Conservation (phyloP, 2,888 invertebrate genomes). For the Chloroclysta siterata region DNA sequence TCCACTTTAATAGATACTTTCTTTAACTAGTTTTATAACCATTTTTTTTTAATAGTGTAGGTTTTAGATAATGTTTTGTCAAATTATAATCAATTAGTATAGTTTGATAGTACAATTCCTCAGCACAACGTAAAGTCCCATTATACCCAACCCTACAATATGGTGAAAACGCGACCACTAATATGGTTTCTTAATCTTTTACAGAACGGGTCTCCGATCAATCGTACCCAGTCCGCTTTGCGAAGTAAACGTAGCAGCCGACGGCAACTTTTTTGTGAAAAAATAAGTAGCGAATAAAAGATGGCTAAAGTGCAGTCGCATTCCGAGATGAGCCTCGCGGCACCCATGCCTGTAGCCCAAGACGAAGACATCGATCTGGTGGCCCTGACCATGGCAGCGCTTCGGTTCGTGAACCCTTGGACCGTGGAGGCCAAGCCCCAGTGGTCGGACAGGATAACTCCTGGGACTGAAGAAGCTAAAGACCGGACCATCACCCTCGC, state of each 20-base stretch:
- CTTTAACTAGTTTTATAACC: not conserved
- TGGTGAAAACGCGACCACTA: constrained; percentile 54
- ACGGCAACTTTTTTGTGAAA: constrained; percentile 30
- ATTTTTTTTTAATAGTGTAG: too few species aligned
- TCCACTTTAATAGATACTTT: constrained; percentile 8
- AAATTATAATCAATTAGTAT: too few species aligned
- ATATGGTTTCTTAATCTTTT: constrained; percentile 70
- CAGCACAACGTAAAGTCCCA: constrained; percentile 35
- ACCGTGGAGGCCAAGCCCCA: constrained; percentile 57
- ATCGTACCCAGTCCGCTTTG: constrained; percentile 51
- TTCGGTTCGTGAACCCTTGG: constrained; percentile 78
- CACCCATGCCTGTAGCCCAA: constrained; percentile 62
- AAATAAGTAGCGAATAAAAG: constrained; percentile 33
- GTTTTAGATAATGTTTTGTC: too few species aligned
- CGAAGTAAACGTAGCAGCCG: constrained; percentile 47
- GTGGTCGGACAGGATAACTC: constrained; percentile 59
- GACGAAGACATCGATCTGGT: constrained; percentile 71
- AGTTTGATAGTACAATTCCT: not conserved
- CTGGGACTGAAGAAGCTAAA: constrained; percentile 67
- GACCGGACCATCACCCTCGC: constrained; percentile 86
- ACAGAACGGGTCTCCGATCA: constrained; percentile 61
- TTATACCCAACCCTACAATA: constrained; percentile 39
- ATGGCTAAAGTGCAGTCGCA: constrained; percentile 76
- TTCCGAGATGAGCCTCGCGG: constrained; percentile 65
- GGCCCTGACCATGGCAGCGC: constrained; percentile 79